phyloP scores from a whole-genome alignment of 1,140 invertebrate species.

The Amyelois transitella region DNA sequence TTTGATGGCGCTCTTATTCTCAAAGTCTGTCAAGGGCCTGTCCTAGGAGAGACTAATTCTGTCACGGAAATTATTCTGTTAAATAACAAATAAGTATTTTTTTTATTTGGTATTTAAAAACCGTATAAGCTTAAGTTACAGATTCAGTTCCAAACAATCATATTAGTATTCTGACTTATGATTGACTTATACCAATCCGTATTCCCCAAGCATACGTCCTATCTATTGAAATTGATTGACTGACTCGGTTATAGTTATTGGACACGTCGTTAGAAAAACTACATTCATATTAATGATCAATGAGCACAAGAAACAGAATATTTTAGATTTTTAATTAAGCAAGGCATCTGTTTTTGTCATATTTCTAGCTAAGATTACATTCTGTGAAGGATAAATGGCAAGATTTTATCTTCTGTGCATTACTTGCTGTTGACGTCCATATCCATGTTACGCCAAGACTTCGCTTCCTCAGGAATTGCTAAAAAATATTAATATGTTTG shows the following conservation, averaged over 20 bases:
- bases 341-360: background rate
- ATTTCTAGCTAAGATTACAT: background rate
- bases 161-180: background rate
- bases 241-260: background rate
- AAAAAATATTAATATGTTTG: too few species aligned
- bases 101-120: too few species aligned
- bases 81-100: too few species aligned
- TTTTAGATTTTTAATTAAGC: background rate
- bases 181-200: too few species aligned
- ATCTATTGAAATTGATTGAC: background rate
- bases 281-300: background rate
- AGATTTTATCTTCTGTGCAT: slow-evolving; percentile 12
- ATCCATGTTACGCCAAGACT: too few species aligned
- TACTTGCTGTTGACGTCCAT: background rate
- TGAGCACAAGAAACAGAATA: background rate
- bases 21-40: too few species aligned
- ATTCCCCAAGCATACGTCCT: background rate
- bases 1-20: too few species aligned
- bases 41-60: too few species aligned
- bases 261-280: background rate
- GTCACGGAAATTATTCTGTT: too few species aligned
- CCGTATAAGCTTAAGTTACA: too few species aligned
- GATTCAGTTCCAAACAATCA: too few species aligned
- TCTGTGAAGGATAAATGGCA: background rate
- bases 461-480: too few species aligned